Evolutionary conservation across 1,140 invertebrate genomes (phyloP).

Genomic region (Arion vulgaris): DNA sequence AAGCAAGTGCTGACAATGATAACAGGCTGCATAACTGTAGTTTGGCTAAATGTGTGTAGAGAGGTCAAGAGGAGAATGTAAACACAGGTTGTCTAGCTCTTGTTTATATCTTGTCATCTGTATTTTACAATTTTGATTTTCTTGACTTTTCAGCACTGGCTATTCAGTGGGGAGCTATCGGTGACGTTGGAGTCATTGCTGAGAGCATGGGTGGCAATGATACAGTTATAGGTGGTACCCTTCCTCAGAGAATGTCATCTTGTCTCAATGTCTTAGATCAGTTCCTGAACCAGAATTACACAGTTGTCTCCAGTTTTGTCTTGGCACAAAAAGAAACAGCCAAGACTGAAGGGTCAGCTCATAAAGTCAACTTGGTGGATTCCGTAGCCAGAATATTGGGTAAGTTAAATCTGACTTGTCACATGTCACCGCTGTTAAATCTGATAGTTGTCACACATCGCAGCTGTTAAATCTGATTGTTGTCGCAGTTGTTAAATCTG

Average conservation of each 20-base stretch:
- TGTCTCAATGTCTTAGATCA: conserved; percentile 89
- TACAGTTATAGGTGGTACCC: conserved; percentile 91
- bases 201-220: conserved; percentile 91
- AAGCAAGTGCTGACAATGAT: too few species aligned
- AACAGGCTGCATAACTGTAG: too few species aligned
- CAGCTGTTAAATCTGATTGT: too few species aligned
- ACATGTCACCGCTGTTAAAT: too few species aligned
- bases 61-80: too few species aligned
- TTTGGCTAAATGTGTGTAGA: too few species aligned
- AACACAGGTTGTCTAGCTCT: too few species aligned
- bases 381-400: conserved; percentile 72
- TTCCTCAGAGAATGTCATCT: conserved; percentile 92
- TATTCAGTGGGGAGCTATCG: conserved; percentile 98
- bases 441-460: too few species aligned
- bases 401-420: conserved; percentile 52
- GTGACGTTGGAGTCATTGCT: conserved; percentile 93
- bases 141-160: conserved; percentile 78
- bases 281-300: conserved; percentile 89
- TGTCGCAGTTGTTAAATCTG: too few species aligned
- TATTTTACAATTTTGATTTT: too few species aligned
- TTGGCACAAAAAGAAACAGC: conserved; percentile 79
- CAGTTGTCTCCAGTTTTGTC: conserved; percentile 89
- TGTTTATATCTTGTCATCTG: too few species aligned
- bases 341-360: conserved; percentile 37
- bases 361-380: conserved; percentile 59